These are phyloP conservation scores for Cryptotermes secundus DNA, from an alignment of 1,140 invertebrate genomes.

Conservation along the genomic window DNA sequence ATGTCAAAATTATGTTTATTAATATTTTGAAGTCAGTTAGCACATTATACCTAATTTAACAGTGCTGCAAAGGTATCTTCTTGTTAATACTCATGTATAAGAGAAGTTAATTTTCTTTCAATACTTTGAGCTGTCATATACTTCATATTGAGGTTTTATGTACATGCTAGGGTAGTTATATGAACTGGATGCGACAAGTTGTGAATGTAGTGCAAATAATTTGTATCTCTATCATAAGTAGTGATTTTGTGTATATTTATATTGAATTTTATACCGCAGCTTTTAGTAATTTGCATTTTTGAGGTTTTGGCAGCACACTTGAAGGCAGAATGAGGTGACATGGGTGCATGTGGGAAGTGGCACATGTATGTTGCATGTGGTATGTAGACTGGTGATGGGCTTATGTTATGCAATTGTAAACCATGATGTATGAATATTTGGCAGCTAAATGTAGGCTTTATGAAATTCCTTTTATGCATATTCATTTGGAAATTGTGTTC, in stretches of 20 bases:
- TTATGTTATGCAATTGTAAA: not conserved
- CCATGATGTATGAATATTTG: not conserved
- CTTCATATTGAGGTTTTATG: not conserved
- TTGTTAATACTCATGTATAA: not conserved
- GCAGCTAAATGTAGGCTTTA: not conserved
- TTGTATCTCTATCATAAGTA: not conserved
- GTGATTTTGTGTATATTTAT: not conserved
- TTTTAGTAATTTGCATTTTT: conserved; percentile 1
- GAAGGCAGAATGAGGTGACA: not conserved
- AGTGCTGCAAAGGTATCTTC: not conserved
- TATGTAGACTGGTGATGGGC: conserved; percentile 11
- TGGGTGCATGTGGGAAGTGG: not conserved
- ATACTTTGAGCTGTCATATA: not conserved
- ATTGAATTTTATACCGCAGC: not conserved
- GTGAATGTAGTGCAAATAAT: not conserved
- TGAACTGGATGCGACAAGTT: not conserved
- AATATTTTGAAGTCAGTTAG: not conserved
- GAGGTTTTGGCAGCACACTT: not conserved
- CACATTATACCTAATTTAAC: not conserved
- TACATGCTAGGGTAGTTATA: too few relatives aligned
- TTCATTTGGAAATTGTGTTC: not conserved
- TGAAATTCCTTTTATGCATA: not conserved
- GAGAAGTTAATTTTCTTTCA: not conserved
- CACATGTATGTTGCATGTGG: not conserved
- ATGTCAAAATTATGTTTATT: not conserved